A percentile compares a stretch with the other conserved stretches of the same genome.
Evolutionary conservation across 2,888 invertebrate genomes (phyloP).

Genomic region (Lacanobia oleracea): DNA sequence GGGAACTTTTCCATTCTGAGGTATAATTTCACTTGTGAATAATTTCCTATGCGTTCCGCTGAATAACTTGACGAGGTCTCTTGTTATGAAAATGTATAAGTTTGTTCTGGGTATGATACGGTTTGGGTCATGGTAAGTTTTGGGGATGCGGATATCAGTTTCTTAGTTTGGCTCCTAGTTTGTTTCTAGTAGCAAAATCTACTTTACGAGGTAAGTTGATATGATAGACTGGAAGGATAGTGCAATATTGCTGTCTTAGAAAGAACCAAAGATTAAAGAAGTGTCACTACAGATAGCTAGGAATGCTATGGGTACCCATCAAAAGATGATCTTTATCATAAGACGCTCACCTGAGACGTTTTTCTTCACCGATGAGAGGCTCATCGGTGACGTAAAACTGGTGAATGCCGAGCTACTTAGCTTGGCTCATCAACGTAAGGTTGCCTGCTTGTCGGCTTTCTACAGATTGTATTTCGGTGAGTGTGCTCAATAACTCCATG

Average conservation of each 20-base stretch:
- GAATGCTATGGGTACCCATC: neutral
- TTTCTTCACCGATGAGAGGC: no score
- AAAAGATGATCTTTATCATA: neutral
- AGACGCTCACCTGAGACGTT: no score
- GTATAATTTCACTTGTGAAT: conserved; percentile 76
- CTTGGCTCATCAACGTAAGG: no score
- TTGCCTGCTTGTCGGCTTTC: no score
- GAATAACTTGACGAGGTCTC: conserved; percentile 70
- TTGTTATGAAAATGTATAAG: conserved; percentile 67
- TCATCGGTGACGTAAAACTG: no score
- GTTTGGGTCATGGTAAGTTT: conserved; percentile 46
- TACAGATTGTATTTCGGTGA: no score
- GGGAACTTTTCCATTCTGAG: conserved; percentile 72
- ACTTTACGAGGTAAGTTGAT: neutral
- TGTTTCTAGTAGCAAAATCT: conserved; percentile 1
- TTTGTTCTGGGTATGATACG: conserved; percentile 59
- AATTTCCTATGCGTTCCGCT: conserved; percentile 70
- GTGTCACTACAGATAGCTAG: neutral
- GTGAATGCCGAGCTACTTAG: no score
- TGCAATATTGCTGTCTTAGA: neutral
- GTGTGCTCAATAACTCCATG: no score
- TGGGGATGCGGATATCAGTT: conserved; percentile 17
- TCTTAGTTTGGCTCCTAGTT: conserved; percentile 22
- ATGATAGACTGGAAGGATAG: neutral
- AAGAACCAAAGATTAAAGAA: neutral